Conservation (phyloP, 2,888 invertebrate genomes). For the Ochlodes sylvanus region DNA sequence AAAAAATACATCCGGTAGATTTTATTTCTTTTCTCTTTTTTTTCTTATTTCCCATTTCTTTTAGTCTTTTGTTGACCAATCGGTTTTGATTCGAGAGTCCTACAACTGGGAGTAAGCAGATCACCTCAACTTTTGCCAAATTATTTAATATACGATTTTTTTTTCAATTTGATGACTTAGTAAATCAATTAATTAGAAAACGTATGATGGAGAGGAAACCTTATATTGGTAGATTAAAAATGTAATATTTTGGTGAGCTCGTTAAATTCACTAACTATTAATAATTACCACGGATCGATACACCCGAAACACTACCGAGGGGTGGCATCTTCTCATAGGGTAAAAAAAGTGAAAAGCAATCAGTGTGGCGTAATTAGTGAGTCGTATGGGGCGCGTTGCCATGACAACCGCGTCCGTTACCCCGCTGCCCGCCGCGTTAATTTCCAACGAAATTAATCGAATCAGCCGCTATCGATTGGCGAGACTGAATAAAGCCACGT, state of each 20-base stretch:
- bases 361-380: conserved; percentile 85
- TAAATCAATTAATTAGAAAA: no score
- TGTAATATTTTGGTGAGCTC: not conserved
- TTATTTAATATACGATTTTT: no score
- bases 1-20: no score
- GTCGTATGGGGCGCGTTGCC: conserved; percentile 83
- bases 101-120: no score
- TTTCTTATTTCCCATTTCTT: no score
- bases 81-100: no score
- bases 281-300: conserved; percentile 35
- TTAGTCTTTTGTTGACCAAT: no score
- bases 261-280: conserved; percentile 34
- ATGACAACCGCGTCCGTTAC: conserved; percentile 78
- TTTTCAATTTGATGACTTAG: no score
- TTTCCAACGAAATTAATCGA: conserved; percentile 82
- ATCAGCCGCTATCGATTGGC: conserved; percentile 76
- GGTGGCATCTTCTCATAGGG: conserved; percentile 81
- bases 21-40: no score
- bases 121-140: no score
- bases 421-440: conserved; percentile 78
- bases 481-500: conserved; percentile 59
- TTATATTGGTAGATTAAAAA: not conserved
- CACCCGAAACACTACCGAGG: conserved; percentile 57
- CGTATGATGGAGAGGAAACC: no score
- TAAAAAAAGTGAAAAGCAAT: conserved; percentile 84